Percentiles rank a stretch among this genome's conserved stretches.
These are phyloP conservation scores for Calliphora vicina DNA, from an alignment of 1,140 invertebrate species.

Conservation along the genomic window DNA sequence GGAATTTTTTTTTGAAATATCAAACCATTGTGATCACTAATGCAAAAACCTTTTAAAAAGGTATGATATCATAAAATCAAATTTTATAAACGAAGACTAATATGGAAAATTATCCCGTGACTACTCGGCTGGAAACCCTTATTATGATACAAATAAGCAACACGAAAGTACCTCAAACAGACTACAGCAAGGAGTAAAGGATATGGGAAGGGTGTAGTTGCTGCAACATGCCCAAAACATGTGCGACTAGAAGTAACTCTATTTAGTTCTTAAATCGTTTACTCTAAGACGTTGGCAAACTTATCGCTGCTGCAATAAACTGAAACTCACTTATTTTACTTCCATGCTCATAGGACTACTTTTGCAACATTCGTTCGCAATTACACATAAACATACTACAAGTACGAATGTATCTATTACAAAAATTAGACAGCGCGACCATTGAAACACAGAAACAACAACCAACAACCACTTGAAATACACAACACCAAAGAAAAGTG, in stretches of 20 bases:
- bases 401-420: neutral
- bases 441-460: neutral
- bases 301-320: conserved; percentile 13
- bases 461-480: neutral
- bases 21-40: too few species aligned
- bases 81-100: too few species aligned
- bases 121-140: neutral
- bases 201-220: neutral
- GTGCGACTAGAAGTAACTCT: neutral
- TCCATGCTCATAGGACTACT: neutral
- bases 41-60: too few species aligned
- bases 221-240: neutral
- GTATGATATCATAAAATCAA: too few species aligned
- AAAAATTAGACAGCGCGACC: neutral
- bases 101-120: too few species aligned
- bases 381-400: too few species aligned
- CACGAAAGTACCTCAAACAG: neutral
- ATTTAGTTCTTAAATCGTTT: neutral
- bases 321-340: neutral
- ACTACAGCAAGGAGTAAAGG: neutral
- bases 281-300: neutral
- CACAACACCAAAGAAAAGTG: neutral
- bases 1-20: too few species aligned
- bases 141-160: conserved; percentile 17
- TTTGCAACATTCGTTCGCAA: neutral